Evolutionary conservation across 2,797 vertebrate species (phyloP), one percentile per base, ranked within the genome.

Genomic region (Pelobates cultripes): DNA sequence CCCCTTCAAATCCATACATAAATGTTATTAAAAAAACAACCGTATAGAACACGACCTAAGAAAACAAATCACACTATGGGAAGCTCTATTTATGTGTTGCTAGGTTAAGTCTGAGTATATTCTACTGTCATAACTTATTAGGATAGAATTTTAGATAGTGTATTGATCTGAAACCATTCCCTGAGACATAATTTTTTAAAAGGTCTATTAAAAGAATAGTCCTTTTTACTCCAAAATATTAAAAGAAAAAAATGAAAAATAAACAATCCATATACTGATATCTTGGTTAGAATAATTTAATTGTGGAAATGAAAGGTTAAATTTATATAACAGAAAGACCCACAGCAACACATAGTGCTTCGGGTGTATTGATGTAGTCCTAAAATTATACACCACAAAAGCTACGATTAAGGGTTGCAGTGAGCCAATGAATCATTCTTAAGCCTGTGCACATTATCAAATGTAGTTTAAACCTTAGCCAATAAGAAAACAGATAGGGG

Each of bases 91-190:
- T 86, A 92, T 91, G 91, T 91, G 89, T 87, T 89, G 89, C 88
- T 84, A 91, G 92, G 93, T 95, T 97, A 94, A 95, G 87, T 88
- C 85, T 61, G 86, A 96, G 92, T 96, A 95, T 93, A 94, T 91
- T 89, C 93, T 93, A 92, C 93, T 90, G 87, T 92, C 93, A 94
- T 90, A 88, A 86, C 76, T 90, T 91, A 88, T 86, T 90, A 89
- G 83, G 81, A 84, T 87, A 86, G 71, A 87, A 89, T 87, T 90
- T 88, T 87, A 87, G 78, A 81, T 83, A 89, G 84, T 43, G 81
- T 73, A 86, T 67, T 86, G 86, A 89, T 90, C 87, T 86, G 85
- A 79, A 73, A 45, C 75, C 77, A 77, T 47, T 84, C 68, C 75
- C 67, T 15, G 63, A 71, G 63, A 68, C 61, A 41, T 75, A 83